Evolutionary conservation across 2,888 invertebrate genomes (phyloP), one percentile per base, ranked within the genome.

Genomic region (Bhutanitis thaidina): DNA sequence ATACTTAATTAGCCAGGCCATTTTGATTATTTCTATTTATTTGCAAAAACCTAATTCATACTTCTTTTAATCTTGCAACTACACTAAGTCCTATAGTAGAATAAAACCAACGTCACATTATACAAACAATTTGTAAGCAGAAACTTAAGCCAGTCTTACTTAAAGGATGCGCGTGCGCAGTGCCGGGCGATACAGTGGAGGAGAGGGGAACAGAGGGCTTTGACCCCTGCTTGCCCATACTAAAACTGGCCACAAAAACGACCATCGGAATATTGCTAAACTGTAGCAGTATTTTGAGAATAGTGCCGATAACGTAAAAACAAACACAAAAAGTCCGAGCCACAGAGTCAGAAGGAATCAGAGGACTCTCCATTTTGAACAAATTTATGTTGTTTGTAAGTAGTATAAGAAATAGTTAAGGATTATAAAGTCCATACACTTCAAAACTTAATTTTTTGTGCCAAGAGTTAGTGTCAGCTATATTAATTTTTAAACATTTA

Each of bases 211-310:
- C 8, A 27, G 45, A 44, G 60, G 52, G 55, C 63, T 51, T 34
- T 52, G 62, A 61, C 63, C 63, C 41, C 57, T 57, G 57, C 54
- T n/a, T 60, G 56, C 50, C 57, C 53, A 60, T 60, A 58, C 56
- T 43, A 44, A 29, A 49, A 40, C 46, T 40, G 53, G n/a, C 49
- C 46, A 50, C 50, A 44, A 46, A 52, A 46, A 41, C 25, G 52
- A 44, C 52, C 54, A 57, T 55, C 41, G 53, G 55, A 51, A 47
- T 56, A 58, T 59, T 43, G 46, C 51, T 25, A 43, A 36, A 46
- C 36, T 49, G 35, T 55, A 56, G 54, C 56, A 48, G 56, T 53
- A 54, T 45, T 50, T 57, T 56, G 46, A 45, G 52, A 53, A 44
- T 27, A 9, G 16, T 45, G 29, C 39, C 10, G 32, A 12, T 9